These are phyloP conservation scores for Apodemia mormo DNA, from an alignment of 2,888 invertebrate species.

Conservation along the genomic window DNA sequence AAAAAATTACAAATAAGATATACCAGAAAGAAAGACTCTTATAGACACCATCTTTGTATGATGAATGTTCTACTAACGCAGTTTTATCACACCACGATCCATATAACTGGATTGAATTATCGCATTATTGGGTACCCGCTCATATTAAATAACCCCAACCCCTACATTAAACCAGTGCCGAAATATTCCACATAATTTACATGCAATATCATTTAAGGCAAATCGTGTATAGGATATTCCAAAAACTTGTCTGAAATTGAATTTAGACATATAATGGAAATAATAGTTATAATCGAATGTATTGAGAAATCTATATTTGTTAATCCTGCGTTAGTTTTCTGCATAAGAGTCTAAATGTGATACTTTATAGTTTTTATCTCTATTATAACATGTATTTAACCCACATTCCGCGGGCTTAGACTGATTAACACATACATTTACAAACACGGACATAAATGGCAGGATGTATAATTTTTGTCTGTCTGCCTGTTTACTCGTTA, in stretches of 20 bases:
- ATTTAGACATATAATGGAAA: background rate
- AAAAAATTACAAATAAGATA: too few species aligned
- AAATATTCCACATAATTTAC: constrained; percentile 13
- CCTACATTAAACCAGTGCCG: constrained; percentile 4
- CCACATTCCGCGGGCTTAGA: too few species aligned
- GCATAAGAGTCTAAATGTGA: too few species aligned
- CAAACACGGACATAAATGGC: too few species aligned
- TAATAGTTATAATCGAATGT: too few species aligned
- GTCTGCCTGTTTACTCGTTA: too few species aligned
- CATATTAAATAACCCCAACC: background rate
- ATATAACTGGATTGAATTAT: constrained; percentile 5
- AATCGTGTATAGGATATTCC: background rate
- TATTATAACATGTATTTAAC: too few species aligned
- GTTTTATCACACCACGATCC: constrained; percentile 11
- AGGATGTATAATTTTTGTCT: too few species aligned
- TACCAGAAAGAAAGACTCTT: background rate
- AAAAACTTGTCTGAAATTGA: background rate
- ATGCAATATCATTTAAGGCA: constrained; percentile 7
- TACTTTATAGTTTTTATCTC: too few species aligned
- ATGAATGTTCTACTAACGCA: background rate
- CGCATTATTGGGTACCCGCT: constrained; percentile 8
- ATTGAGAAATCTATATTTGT: too few species aligned
- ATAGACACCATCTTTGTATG: background rate
- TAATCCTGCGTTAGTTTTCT: too few species aligned
- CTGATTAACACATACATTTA: too few species aligned